Evolutionary conservation across 2,113 vertebrate species (phyloP), one percentile per base, ranked within the genome.

Genomic region (Oncorhynchus mykiss): DNA sequence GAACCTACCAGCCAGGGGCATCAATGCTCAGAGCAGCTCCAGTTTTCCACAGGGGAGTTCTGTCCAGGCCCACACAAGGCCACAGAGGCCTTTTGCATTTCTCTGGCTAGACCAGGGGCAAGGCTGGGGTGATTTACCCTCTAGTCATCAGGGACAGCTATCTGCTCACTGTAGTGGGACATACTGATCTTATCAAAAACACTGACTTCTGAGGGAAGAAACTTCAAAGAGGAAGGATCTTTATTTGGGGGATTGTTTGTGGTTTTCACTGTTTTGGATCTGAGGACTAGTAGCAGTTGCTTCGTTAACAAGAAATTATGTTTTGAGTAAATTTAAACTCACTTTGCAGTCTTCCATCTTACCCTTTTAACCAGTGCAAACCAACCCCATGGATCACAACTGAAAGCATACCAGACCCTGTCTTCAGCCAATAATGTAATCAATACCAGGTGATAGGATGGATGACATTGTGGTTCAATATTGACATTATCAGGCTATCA

Each of bases 21-120:
- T 27, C 62, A 20, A 20, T 29, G 54, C 13, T n/a, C 24, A 20
- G 70, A 75, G 67, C 68, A 31, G 74, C 62, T 62, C 73, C 73
- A 72, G 59, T 31, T 62, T 76, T 64, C 45, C 66, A 54, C 54
- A 11, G 67, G 66, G 66, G 27, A 68, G 14, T 18, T 68, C 66
- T 68, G 14, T 18, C 27, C 2, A 2, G 29, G 29, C 29, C 29
- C 39, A 45, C 39, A 45, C 39, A 45, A 34, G 6, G 31, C 31
- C 27, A 39, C 27, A 68, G 8, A 68, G 29, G 66, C 6, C 24
- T 27, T 29, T 29, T 13, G 65, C 24, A 14, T 14, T 6, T 11
- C 3, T 49, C 57, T 66, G 69, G 54, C 59, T 5, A 22, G 6
- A 22, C 59, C n/a, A 22, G 7, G 2, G 59, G 6, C n/a, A 22